Evolutionary conservation across 2,888 invertebrate genomes (phyloP), one percentile per base, ranked within the genome.

Genomic region (Cosmorhoe ocellata): DNA sequence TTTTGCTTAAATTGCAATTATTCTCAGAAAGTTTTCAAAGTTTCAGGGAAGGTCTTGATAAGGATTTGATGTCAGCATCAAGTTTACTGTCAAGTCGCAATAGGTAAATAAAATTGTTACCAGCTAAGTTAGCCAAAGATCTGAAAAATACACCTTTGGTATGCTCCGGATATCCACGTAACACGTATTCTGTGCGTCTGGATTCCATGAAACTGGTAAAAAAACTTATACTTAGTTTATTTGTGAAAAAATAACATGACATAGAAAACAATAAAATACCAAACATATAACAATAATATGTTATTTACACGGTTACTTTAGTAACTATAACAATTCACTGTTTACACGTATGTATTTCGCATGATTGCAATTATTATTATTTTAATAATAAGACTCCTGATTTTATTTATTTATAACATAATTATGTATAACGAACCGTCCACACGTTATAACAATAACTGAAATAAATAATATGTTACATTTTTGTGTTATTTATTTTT

Each of bases 111-210:
- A 24, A 51, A 56, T 44, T 50, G 48, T 59, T 61, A 59, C 61
- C 59, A 56, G 51, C 30, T 49, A 51, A 48, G 55, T 27, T 54
- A 58, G 47, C 61, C 61, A 61, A 61, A 61, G 61, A 61, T 59
- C 59, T 58, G 57, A 43, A 30, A n/a, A 38, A 40, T 38, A 24
- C 31, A 44, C 13, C 37, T 48, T 47, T 26, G 11, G 13, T 43
- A 24, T 12, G 11, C 2, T 44, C n/a, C n/a, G n/a, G n/a, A n/a
- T n/a, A n/a, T n/a, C n/a, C n/a, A n/a, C n/a, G n/a, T n/a, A n/a
- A n/a, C n/a, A n/a, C n/a, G n/a, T n/a, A n/a, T n/a, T n/a, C n/a
- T n/a, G n/a, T n/a, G n/a, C n/a, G n/a, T n/a, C n/a, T n/a, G n/a
- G n/a, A n/a, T n/a, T n/a, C n/a, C n/a, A n/a, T n/a, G n/a, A n/a